Evolutionary conservation across 1,140 invertebrate genomes (phyloP).

Genomic region (Melanaphis sacchari): DNA sequence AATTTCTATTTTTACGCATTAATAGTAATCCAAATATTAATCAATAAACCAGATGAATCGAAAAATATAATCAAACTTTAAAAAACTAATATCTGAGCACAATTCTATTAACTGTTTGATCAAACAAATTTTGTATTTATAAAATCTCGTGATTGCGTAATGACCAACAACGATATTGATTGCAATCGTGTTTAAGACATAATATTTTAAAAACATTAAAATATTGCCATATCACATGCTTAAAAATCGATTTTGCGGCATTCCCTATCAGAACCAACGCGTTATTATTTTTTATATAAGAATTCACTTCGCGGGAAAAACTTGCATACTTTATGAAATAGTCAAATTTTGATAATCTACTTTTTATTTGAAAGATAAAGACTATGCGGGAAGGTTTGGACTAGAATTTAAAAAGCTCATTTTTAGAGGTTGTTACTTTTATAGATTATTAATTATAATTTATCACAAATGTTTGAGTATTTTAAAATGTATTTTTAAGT

Average conservation of each 20-base stretch:
- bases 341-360: no score
- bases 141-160: neutral
- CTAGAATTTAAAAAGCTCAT: no score
- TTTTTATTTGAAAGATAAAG: no score
- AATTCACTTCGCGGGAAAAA: no score
- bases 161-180: neutral
- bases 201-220: neutral
- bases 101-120: neutral
- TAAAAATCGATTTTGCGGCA: neutral
- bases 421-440: no score
- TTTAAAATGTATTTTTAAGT: no score
- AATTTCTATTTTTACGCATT: neutral
- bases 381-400: no score
- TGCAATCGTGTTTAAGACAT: neutral
- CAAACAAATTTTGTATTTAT: neutral
- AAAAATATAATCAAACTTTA: neutral
- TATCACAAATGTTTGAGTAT: no score
- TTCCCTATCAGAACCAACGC: no score
- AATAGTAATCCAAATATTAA: neutral
- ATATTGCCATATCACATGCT: neutral
- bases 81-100: neutral
- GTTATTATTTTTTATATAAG: no score
- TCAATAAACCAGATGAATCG: neutral
- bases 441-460: no score
- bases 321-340: no score